Conservation (phyloP, 2,888 invertebrate species). For the Heteromyza rotundicornis region DNA sequence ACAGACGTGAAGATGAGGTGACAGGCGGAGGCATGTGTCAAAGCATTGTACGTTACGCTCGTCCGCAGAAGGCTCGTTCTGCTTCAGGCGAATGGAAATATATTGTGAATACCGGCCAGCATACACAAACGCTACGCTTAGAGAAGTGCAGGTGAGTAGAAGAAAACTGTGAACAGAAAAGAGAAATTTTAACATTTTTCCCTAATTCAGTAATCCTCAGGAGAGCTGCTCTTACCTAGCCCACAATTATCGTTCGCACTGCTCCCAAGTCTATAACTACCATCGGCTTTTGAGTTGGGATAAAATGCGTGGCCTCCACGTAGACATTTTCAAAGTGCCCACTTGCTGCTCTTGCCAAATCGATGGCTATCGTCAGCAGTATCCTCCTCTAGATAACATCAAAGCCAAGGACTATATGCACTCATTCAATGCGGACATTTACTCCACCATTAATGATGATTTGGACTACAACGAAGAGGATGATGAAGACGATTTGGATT, state of each 20-base stretch:
- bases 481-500: slow-evolving; percentile 49
- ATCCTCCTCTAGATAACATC: slow-evolving; percentile 65
- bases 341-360: slow-evolving; percentile 85
- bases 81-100: slow-evolving; percentile 85
- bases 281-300: slow-evolving; percentile 84
- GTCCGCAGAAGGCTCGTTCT: slow-evolving; percentile 80
- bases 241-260: slow-evolving; percentile 79
- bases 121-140: slow-evolving; percentile 80
- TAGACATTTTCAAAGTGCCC: slow-evolving; percentile 85
- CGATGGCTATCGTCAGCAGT: slow-evolving; percentile 75
- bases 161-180: not conserved
- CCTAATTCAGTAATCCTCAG: slow-evolving; percentile 71
- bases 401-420: slow-evolving; percentile 50
- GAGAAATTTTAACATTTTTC: not conserved
- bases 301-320: slow-evolving; percentile 77
- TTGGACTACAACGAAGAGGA: slow-evolving; percentile 50
- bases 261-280: slow-evolving; percentile 83
- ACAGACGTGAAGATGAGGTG: slow-evolving; percentile 70
- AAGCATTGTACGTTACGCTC: slow-evolving; percentile 78
- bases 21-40: slow-evolving; percentile 77
- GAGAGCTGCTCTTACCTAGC: slow-evolving; percentile 80
- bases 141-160: slow-evolving; percentile 73
- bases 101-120: slow-evolving; percentile 84
- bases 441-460: slow-evolving; percentile 50
- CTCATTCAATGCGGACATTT: slow-evolving; percentile 37